phyloP scores from a whole-genome alignment of 2,888 invertebrate genomes.

The Drosophila silvestris region DNA sequence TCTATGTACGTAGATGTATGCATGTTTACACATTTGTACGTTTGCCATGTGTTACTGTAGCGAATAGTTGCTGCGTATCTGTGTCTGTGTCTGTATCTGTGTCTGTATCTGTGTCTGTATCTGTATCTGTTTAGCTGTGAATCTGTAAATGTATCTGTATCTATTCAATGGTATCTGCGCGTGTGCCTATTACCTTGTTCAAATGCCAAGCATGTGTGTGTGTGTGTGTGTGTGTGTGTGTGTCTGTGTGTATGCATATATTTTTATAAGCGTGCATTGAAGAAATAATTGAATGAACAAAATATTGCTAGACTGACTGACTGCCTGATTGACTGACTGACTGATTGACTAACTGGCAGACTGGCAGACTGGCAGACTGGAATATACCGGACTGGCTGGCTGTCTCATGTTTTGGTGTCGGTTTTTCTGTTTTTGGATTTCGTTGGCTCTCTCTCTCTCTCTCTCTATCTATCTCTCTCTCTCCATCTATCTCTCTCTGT shows the following conservation, averaged over 20 bases:
- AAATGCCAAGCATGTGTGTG: background rate
- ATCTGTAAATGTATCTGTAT: constrained; percentile 22
- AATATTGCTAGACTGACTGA: constrained; percentile 28
- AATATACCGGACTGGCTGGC: constrained; percentile 13
- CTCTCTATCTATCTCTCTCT: background rate
- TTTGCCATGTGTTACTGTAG: constrained; percentile 34
- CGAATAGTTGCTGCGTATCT: constrained; percentile 14
- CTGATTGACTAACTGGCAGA: background rate
- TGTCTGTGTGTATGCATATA: constrained; percentile 6
- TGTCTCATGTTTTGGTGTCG: constrained; percentile 7
- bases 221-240: background rate
- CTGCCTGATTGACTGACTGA: constrained; percentile 2
- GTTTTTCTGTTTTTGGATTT: constrained; percentile 11
- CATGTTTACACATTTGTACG: constrained; percentile 8
- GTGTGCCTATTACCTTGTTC: constrained; percentile 28
- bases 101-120: constrained; percentile 3
- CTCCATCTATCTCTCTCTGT: background rate
- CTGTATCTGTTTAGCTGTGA: background rate
- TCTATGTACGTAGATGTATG: background rate
- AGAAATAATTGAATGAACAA: constrained; percentile 46
- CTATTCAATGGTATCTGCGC: constrained; percentile 5
- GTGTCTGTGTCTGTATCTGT: constrained; percentile 7
- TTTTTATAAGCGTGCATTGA: constrained; percentile 50
- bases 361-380: constrained; percentile 7
- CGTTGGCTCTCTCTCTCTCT: background rate